Conservation (phyloP, 2,113 vertebrate species). For the Hemiscyllium ocellatum region DNA sequence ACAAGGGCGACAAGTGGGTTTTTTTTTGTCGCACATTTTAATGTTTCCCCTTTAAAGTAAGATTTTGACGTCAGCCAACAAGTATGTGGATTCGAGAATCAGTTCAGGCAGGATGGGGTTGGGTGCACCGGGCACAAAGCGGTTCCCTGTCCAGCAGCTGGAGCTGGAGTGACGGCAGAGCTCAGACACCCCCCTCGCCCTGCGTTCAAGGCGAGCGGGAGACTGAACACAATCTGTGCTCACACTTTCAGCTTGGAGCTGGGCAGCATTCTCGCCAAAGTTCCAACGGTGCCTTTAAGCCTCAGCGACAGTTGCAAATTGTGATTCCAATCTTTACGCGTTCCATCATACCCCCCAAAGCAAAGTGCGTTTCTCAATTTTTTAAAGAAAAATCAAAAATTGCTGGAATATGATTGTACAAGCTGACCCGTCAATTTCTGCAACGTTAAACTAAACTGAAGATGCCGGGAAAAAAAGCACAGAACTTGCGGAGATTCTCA, state of each 20-base stretch:
- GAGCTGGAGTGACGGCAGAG: not conserved
- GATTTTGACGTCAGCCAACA: slow-evolving; percentile 24
- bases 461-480: not conserved
- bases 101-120: not conserved
- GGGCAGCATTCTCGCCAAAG: not conserved
- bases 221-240: no score
- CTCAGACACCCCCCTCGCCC: no score
- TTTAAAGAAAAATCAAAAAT: not conserved
- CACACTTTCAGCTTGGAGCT: no score
- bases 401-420: not conserved
- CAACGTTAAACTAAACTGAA: not conserved
- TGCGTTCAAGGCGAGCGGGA: no score
- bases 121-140: not conserved
- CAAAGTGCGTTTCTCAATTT: not conserved
- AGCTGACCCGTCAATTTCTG: not conserved
- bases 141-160: no score
- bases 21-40: not conserved
- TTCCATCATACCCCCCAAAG: not conserved
- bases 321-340: not conserved
- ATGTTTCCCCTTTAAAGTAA: slow-evolving; percentile 16
- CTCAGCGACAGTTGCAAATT: not conserved
- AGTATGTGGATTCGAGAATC: slow-evolving; percentile 30
- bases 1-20: not conserved
- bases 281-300: not conserved
- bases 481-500: not conserved